These are phyloP conservation scores for Bombus turneri DNA, from an alignment of 1,140 invertebrate species.

Conservation along the genomic window DNA sequence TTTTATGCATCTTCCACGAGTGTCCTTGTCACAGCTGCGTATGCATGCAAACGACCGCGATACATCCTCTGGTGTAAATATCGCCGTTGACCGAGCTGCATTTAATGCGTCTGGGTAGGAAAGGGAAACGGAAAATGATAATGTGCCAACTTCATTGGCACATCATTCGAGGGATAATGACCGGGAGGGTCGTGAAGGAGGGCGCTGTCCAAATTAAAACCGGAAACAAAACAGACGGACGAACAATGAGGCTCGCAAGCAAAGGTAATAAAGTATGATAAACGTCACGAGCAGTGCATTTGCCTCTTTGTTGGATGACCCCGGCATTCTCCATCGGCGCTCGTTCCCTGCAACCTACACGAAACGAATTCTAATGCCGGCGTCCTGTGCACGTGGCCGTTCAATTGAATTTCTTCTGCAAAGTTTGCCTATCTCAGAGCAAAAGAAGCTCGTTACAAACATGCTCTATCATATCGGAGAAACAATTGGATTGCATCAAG, in stretches of 20 bases:
- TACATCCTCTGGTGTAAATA: conserved; percentile 17
- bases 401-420: conserved; percentile 60
- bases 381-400: conserved; percentile 55
- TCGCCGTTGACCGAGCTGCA: conserved; percentile 32
- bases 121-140: conserved; percentile 57
- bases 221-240: conserved; percentile 75
- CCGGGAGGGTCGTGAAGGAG: conserved; percentile 23
- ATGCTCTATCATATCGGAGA: neutral
- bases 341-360: conserved; percentile 52
- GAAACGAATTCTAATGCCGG: conserved; percentile 43
- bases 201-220: conserved; percentile 69
- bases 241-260: conserved; percentile 68
- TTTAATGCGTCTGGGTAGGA: conserved; percentile 43
- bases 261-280: conserved; percentile 77
- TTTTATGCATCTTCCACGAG: neutral
- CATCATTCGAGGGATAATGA: conserved; percentile 55
- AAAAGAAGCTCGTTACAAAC: conserved; percentile 11
- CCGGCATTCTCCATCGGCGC: conserved; percentile 34
- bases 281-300: conserved; percentile 72
- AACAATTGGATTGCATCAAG: neutral
- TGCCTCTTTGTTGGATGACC: conserved; percentile 69
- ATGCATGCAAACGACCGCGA: conserved; percentile 8
- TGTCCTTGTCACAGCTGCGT: neutral
- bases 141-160: conserved; percentile 59
- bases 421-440: conserved; percentile 54